phyloP scores from a whole-genome alignment of 2,113 vertebrate species.

The Leucoraja erinaceus region DNA sequence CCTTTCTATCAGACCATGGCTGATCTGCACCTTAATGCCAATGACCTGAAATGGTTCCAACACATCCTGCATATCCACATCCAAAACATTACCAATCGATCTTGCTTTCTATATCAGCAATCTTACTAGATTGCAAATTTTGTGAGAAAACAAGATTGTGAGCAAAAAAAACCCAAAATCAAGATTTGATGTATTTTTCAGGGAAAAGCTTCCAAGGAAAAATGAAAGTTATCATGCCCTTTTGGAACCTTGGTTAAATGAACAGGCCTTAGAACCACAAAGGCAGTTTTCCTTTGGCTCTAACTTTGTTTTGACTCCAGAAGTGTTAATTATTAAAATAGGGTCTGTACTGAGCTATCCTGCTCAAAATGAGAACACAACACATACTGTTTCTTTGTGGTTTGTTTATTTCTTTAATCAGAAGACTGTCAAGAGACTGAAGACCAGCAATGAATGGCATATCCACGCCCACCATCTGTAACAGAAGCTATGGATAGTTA shows the following conservation, averaged over 20 bases:
- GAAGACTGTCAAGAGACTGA: slow-evolving; percentile 34
- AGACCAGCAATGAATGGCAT: slow-evolving; percentile 41
- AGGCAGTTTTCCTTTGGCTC: slow-evolving; percentile 4
- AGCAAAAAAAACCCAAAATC: neutral
- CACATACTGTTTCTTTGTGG: slow-evolving; percentile 36
- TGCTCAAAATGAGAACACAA: slow-evolving; percentile 37
- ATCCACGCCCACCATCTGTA: slow-evolving; percentile 73
- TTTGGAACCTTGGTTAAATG: neutral
- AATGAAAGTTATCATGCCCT: neutral
- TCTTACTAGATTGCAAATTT: neutral
- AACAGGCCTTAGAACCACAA: neutral
- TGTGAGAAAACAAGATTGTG: neutral
- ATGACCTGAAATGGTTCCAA: neutral
- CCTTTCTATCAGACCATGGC: neutral
- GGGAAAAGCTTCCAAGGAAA: neutral
- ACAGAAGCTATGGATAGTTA: slow-evolving; percentile 72
- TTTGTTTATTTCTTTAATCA: slow-evolving; percentile 37
- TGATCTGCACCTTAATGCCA: neutral
- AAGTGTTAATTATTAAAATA: neutral
- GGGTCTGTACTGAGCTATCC: slow-evolving; percentile 27
- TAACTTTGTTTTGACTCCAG: neutral
- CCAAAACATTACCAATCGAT: neutral
- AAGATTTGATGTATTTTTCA: neutral
- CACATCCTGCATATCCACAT: too few relatives aligned
- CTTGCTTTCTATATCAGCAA: neutral